Conservation (phyloP, 2,888 invertebrate genomes). For the Neelides folsomi region DNA sequence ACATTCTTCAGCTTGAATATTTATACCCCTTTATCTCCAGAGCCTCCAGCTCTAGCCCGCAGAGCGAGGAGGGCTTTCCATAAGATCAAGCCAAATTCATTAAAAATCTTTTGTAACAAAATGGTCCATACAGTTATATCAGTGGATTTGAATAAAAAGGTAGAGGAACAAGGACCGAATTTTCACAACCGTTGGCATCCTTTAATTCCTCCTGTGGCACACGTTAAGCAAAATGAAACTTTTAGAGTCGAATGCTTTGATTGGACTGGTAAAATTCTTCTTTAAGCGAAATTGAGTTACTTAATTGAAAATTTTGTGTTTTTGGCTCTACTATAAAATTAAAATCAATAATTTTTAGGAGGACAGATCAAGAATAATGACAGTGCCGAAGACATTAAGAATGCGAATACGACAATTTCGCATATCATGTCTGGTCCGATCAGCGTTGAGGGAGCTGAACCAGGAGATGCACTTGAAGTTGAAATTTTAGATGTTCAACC, state of each 20-base stretch:
- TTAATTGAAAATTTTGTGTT: background rate
- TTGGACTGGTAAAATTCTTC: conserved; percentile 13
- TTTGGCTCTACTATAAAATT: background rate
- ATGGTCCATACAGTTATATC: conserved; percentile 16
- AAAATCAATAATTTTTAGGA: conserved; percentile 7
- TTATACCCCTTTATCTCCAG: too few relatives aligned
- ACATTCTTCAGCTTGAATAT: too few relatives aligned
- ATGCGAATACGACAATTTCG: conserved; percentile 6
- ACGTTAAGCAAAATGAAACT: conserved; percentile 16
- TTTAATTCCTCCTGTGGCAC: conserved; percentile 16
- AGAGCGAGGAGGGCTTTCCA: too few relatives aligned
- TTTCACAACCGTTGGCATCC: conserved; percentile 24
- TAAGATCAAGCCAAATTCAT: too few relatives aligned
- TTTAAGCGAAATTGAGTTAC: background rate
- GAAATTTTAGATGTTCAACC: conserved; percentile 25
- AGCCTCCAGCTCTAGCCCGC: too few relatives aligned
- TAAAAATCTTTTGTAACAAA: background rate
- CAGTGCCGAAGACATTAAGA: conserved; percentile 10
- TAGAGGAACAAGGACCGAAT: conserved; percentile 6
- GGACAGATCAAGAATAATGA: conserved; percentile 22
- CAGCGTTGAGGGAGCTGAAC: conserved; percentile 19
- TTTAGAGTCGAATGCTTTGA: conserved; percentile 24
- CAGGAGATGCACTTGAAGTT: conserved; percentile 22
- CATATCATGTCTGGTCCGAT: conserved; percentile 23
- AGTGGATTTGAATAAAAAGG: conserved; percentile 12